These are phyloP conservation scores for Lasioglossum lativentre DNA, from an alignment of 2,888 invertebrate genomes.

Conservation along the genomic window DNA sequence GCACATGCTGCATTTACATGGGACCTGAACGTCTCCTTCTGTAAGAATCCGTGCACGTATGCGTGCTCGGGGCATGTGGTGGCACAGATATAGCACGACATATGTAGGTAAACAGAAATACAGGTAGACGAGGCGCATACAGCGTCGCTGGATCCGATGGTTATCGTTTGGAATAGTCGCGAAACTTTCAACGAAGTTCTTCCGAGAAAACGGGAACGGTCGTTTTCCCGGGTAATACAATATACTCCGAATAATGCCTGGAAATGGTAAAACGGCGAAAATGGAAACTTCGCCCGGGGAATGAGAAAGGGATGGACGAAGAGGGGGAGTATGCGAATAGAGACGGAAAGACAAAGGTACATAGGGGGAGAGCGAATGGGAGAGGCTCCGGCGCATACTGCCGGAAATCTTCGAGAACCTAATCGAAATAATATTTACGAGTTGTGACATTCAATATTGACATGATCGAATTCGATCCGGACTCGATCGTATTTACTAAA, in stretches of 20 bases:
- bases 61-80: neutral
- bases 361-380: constrained; percentile 11
- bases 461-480: neutral
- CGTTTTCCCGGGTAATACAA: constrained; percentile 60
- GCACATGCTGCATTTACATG: neutral
- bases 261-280: constrained; percentile 61
- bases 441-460: neutral
- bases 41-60: neutral
- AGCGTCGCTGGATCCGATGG: constrained; percentile 47
- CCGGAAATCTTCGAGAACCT: neutral
- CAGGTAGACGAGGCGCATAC: constrained; percentile 34
- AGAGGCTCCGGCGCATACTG: neutral
- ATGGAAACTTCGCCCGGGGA: constrained; percentile 54
- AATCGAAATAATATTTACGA: neutral
- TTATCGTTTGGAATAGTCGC: constrained; percentile 65
- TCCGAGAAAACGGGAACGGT: constrained; percentile 51
- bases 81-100: neutral
- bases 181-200: constrained; percentile 61
- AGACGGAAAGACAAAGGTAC: neutral
- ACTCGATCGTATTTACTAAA: neutral
- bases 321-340: neutral
- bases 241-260: constrained; percentile 51
- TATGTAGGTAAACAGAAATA: constrained; percentile 27
- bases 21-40: neutral
- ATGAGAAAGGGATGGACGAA: neutral